Evolutionary conservation across 2,888 invertebrate genomes (phyloP), one percentile per base, ranked within the genome.

Genomic region (Limnephilus lunatus): DNA sequence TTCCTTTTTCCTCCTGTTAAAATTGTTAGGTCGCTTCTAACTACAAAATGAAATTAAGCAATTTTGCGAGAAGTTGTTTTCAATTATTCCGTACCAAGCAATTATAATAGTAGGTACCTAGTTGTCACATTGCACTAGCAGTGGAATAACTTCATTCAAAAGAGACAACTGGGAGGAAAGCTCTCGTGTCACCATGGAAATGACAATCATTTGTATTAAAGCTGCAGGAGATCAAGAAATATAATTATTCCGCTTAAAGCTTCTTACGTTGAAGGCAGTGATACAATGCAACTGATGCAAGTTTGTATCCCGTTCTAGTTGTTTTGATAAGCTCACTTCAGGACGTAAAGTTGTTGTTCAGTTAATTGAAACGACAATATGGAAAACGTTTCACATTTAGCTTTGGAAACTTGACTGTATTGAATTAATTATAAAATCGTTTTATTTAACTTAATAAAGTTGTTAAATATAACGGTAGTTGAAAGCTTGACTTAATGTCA

Each of bases 211-310:
- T 39, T 19, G 19, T 83, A 83, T 83, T 35, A 83, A 68, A 68
- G 68, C 68, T 68, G 68, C 68, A 68, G 68, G 68, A 68, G 68
- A 68, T 68, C 68, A 68, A 68, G 68, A 68, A 68, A 68, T 68
- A 68, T 68, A 68, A 68, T 68, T 68, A 68, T 68, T 68, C 25
- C 68, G 68, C 68, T 68, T 68, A 68, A 68, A 68, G 68, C 68
- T 68, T 68, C 68, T 68, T 68, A 68, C 25, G 68, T 25, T 68
- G 68, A 68, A 68, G 68, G 68, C 68, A 68, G 68, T 68, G 68
- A 68, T n/a, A 68, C 68, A 68, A 68, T 68, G 68, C n/a, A 68
- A n/a, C 68, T 68, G 68, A 68, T 68, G 68, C 68, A 53, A 68
- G 68, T 68, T 53, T 68, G 25, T 68, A 68, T 25, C 68, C 25